phyloP scores from a whole-genome alignment of 2,888 invertebrate species.

The Galerucella nymphaeae region DNA sequence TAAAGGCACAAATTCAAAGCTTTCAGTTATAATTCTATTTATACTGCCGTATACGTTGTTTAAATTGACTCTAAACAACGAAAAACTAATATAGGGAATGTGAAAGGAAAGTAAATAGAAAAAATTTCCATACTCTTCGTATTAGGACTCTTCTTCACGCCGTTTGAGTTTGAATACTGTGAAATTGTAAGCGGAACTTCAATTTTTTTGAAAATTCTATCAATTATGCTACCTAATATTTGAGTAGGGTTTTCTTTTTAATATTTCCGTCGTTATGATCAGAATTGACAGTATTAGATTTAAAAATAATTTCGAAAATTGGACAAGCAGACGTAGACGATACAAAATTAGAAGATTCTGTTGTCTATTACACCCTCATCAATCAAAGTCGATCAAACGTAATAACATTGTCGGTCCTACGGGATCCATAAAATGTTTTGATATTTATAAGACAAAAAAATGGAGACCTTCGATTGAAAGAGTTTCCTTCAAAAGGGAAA shows the following conservation, averaged over 20 bases:
- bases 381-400: background rate
- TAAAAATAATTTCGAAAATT: background rate
- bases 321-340: background rate
- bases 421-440: background rate
- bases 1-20: too few relatives aligned
- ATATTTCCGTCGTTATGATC: background rate
- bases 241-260: background rate
- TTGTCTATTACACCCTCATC: background rate
- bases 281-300: background rate
- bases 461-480: background rate
- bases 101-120: too few relatives aligned
- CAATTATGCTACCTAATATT: background rate
- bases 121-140: too few relatives aligned
- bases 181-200: too few relatives aligned
- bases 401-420: background rate
- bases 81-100: too few relatives aligned
- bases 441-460: background rate
- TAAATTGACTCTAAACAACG: too few relatives aligned
- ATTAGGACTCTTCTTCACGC: too few relatives aligned
- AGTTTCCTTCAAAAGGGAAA: background rate
- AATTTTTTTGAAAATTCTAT: background rate
- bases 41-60: too few relatives aligned
- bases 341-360: background rate
- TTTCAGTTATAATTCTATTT: too few relatives aligned
- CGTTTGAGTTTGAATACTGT: too few relatives aligned